Base-by-base conservation (phyloP, 2,888 invertebrate species). In the Sphinx pinastri region DNA sequence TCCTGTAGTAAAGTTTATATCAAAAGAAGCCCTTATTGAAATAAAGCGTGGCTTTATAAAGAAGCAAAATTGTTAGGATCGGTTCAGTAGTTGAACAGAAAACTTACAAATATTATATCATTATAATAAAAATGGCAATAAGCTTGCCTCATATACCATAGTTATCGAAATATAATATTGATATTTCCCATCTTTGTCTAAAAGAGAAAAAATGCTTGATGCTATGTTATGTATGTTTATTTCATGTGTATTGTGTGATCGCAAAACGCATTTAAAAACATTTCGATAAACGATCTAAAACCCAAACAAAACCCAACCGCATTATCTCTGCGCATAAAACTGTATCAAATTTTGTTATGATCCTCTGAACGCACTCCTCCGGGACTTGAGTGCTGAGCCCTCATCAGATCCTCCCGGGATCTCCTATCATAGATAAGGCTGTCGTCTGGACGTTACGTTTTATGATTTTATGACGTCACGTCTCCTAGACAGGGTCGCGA, bases 401-500 rank as follows among this genome's bases (percentile, higher is more conserved):
- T 12, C 60, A 45, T 63, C 60, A 45, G 47, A 63, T 19, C 47
- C 45, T 47, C 11, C 25, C 47, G 63, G 13, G 45, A 13, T 19
- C 47, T 49, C 47, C 11, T 16, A 47, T 63, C 13, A 8, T 13
- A 49, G 63, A 63, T 63, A 63, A 63, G 63, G 19, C 47, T 63
- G 63, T 63, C 63, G 12, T 13, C 49, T 49, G 16, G 45, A 55
- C 60, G 60, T 60, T 60, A 60, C 60, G 45, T 60, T 63, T 49
- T 63, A 63, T 63, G 63, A 63, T 63, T 49, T 57, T 57, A 11
- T 49, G 49, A 63, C 63, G 49, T 12, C 47, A 12, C 25, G 13
- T 49, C 47, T 14, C 47, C 8, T 54, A 16, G 54, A 54, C 16
- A 14, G 54, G 54, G 54, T 54, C 54, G 16, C 16, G n/a, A 54